phyloP scores from a whole-genome alignment of 2,113 vertebrate species.

The Colistium nudipinnis region DNA sequence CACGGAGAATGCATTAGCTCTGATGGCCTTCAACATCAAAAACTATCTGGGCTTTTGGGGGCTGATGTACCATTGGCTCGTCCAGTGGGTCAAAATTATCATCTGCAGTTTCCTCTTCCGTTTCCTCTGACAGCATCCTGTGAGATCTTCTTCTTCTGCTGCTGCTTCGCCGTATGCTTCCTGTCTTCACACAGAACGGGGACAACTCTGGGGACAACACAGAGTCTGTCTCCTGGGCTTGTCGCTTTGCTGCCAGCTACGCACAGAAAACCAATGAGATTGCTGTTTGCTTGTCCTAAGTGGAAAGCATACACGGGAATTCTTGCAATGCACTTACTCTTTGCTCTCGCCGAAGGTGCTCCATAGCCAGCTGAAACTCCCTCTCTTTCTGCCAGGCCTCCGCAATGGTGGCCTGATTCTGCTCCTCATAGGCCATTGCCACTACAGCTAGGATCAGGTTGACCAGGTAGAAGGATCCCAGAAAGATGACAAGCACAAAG shows the following conservation, averaged over 20 bases:
- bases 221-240: conserved; percentile 83
- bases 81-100: conserved; percentile 75
- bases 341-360: conserved; percentile 92
- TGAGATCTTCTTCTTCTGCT: conserved; percentile 83
- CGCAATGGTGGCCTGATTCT: conserved; percentile 98
- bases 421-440: conserved; percentile 99
- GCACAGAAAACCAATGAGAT: conserved; percentile 12
- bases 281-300: neutral
- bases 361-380: conserved; percentile 95
- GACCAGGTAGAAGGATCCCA: conserved; percentile 98
- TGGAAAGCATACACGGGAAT: neutral
- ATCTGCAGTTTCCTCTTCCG: conserved; percentile 77
- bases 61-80: conserved; percentile 69
- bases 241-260: conserved; percentile 84
- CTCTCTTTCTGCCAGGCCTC: conserved; percentile 95
- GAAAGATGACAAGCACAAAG: conserved; percentile 97
- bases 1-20: conserved; percentile 12
- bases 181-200: conserved; percentile 81
- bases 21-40: neutral
- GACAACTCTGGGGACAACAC: conserved; percentile 86
- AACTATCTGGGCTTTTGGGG: neutral
- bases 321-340: conserved; percentile 78
- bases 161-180: conserved; percentile 81
- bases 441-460: conserved; percentile 98
- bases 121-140: conserved; percentile 83